phyloP scores from a whole-genome alignment of 2,113 vertebrate genomes.

The Scortum barcoo region DNA sequence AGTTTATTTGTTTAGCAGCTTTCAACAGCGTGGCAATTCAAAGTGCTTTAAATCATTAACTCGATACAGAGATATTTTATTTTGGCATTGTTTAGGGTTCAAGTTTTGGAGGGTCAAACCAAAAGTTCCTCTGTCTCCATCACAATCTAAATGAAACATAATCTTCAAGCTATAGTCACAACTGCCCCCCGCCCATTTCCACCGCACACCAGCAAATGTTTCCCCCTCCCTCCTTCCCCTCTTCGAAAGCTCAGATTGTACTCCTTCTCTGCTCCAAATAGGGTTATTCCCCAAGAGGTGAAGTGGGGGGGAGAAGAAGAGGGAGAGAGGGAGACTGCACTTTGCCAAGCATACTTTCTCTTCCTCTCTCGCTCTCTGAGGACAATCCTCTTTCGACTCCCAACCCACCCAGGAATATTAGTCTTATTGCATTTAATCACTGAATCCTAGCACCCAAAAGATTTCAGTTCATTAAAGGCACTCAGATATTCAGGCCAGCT shows the following conservation, averaged over 20 bases:
- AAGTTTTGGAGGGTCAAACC: constrained; percentile 39
- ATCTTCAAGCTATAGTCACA: constrained; percentile 46
- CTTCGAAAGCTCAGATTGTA: constrained; percentile 44
- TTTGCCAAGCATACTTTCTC: constrained; percentile 51
- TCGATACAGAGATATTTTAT: background rate
- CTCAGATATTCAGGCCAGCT: constrained; percentile 94
- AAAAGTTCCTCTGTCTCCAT: constrained; percentile 30
- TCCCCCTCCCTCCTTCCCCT: constrained; percentile 41
- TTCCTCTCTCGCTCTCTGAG: constrained; percentile 59
- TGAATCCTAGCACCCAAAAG: constrained; percentile 84
- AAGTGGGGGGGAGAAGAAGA: constrained; percentile 8
- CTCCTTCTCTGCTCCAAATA: constrained; percentile 62
- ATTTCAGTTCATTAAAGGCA: constrained; percentile 91
- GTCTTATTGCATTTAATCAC: constrained; percentile 92
- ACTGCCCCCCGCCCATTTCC: constrained; percentile 16
- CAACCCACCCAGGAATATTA: constrained; percentile 90
- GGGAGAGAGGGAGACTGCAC: constrained; percentile 47
- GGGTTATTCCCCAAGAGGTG: constrained; percentile 58
- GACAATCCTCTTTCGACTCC: constrained; percentile 80
- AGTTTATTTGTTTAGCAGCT: constrained; percentile 7
- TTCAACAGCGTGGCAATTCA: background rate
- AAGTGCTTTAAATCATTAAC: constrained; percentile 11
- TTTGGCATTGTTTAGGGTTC: background rate
- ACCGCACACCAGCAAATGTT: constrained; percentile 28
- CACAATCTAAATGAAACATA: constrained; percentile 69